Evolutionary conservation across 2,797 vertebrate species (phyloP).

Genomic region (Bovichtus variegatus): DNA sequence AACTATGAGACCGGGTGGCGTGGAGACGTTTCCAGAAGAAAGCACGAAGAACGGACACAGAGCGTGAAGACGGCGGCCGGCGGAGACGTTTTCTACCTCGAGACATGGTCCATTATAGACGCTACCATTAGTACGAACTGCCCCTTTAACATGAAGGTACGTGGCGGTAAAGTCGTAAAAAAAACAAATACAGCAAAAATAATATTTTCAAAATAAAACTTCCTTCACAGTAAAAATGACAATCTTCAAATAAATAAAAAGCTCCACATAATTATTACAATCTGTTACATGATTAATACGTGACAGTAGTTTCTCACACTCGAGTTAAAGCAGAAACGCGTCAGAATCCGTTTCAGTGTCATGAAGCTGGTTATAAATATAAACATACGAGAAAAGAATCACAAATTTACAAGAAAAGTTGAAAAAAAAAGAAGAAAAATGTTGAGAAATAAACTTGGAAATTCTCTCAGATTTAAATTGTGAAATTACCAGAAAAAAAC

Average conservation of each 20-base stretch:
- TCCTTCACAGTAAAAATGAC: constrained; percentile 48
- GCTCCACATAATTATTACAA: constrained; percentile 36
- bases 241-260: constrained; percentile 63
- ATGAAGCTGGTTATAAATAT: no score
- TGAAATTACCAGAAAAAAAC: no score
- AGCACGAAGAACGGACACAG: background rate
- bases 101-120: no score
- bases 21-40: constrained; percentile 8
- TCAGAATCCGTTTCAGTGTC: no score
- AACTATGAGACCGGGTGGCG: constrained; percentile 15
- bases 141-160: constrained; percentile 4
- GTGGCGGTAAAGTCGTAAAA: background rate
- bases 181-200: constrained; percentile 34
- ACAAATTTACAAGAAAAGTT: no score
- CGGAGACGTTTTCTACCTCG: no score
- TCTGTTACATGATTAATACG: constrained; percentile 8
- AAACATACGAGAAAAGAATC: no score
- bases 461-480: no score
- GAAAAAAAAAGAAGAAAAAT: no score
- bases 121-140: constrained; percentile 5
- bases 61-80: background rate
- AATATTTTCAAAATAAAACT: constrained; percentile 10
- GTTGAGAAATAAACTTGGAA: no score
- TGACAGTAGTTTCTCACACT: no score
- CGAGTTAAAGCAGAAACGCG: no score